These are phyloP conservation scores for Pollenia angustigena DNA, from an alignment of 2,888 invertebrate species.

Conservation along the genomic window DNA sequence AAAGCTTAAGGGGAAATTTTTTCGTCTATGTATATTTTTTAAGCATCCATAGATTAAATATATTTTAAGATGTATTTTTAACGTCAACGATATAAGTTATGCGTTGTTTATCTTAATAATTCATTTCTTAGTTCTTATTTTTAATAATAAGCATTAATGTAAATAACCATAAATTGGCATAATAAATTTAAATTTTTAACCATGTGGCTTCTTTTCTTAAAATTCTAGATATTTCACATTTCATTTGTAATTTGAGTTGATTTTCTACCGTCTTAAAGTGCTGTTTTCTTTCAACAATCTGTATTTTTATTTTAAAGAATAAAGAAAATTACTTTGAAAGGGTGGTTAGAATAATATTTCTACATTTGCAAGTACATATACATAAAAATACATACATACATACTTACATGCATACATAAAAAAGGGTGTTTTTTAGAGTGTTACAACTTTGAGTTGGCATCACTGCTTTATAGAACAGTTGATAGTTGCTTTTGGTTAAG, in stretches of 20 bases:
- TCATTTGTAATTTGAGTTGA: conserved; percentile 26
- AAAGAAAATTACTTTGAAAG: not conserved
- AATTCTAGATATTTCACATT: conserved; percentile 15
- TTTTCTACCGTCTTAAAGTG: not conserved
- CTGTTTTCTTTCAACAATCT: not conserved
- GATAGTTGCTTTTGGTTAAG: too few relatives aligned
- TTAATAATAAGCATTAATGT: conserved; percentile 21
- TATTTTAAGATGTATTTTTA: not conserved
- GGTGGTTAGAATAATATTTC: not conserved
- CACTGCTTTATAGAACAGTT: too few relatives aligned
- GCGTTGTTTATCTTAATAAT: conserved; percentile 2
- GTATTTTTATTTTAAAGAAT: not conserved
- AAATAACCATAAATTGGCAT: not conserved
- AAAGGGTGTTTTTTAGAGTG: too few relatives aligned
- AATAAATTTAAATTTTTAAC: conserved; percentile 24
- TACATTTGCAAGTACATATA: too few relatives aligned
- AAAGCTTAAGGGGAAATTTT: too few relatives aligned
- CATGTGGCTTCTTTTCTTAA: conserved; percentile 17
- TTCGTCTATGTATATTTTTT: too few relatives aligned
- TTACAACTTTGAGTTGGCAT: too few relatives aligned
- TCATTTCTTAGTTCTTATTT: conserved; percentile 6
- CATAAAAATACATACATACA: not conserved
- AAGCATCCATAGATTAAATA: too few relatives aligned
- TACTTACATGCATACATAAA: not conserved
- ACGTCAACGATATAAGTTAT: not conserved